Conservation (phyloP, 2,888 invertebrate species). For the Tricholauxania praeusta region DNA sequence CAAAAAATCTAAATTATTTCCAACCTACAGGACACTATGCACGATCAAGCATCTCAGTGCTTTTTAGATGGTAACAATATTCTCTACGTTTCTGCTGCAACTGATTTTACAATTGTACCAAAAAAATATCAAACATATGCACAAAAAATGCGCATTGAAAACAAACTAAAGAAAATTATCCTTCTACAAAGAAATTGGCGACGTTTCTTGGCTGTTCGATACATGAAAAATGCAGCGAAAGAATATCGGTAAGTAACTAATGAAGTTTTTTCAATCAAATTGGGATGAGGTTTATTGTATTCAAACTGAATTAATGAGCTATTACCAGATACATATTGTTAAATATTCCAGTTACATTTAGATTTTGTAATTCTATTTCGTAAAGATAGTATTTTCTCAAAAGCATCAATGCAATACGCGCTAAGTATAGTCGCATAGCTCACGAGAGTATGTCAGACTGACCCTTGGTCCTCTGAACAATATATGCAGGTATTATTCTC, state of each 20-base stretch:
- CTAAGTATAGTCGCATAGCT: no score
- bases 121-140: conserved; percentile 77
- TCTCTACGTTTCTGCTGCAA: conserved; percentile 71
- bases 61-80: conserved; percentile 63
- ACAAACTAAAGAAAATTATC: conserved; percentile 71
- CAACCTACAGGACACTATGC: conserved; percentile 59
- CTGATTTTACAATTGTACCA: conserved; percentile 74
- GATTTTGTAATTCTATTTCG: no score
- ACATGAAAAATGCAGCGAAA: conserved; percentile 69
- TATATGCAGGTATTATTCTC: no score
- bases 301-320: no score
- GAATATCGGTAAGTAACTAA: conserved; percentile 67
- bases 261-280: background rate
- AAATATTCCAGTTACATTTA: no score
- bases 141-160: conserved; percentile 72
- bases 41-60: conserved; percentile 64
- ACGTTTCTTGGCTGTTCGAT: conserved; percentile 66
- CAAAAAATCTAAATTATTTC: background rate
- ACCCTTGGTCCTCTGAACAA: no score
- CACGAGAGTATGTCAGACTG: no score
- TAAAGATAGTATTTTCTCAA: no score
- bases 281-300: no score
- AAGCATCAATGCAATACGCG: no score
- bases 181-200: conserved; percentile 74
- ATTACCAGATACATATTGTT: no score